A percentile compares a stretch with the other conserved stretches of the same genome.
phyloP scores from a whole-genome alignment of 2,888 invertebrate species.

The Andrena fulva region DNA sequence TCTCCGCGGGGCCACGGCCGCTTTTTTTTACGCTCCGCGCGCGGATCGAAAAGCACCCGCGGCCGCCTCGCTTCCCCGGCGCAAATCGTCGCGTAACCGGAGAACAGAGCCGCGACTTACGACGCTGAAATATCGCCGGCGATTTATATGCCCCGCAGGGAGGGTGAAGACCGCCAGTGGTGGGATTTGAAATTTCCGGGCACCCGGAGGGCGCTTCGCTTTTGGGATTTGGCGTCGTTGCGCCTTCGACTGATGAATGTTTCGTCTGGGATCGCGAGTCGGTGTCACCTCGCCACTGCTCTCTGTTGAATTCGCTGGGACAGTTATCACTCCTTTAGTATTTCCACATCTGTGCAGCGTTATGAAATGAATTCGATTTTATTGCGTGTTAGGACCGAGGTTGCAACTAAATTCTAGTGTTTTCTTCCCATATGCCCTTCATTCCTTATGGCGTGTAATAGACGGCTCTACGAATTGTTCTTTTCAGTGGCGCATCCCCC shows the following conservation, averaged over 20 bases:
- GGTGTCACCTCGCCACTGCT: neutral
- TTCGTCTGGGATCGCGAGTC: neutral
- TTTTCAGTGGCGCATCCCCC: too few species aligned
- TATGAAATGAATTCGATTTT: too few species aligned
- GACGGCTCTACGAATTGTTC: too few species aligned
- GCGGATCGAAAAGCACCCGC: neutral
- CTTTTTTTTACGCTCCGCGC: neutral
- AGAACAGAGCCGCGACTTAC: constrained; percentile 49
- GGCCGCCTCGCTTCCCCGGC: neutral
- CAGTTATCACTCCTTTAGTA: neutral
- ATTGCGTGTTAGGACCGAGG: too few species aligned
- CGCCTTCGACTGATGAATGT: neutral
- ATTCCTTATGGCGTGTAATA: too few species aligned
- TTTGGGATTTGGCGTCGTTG: neutral
- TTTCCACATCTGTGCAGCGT: too few species aligned
- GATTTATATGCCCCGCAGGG: constrained; percentile 72
- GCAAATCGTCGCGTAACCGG: constrained; percentile 19
- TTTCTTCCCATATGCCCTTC: too few species aligned
- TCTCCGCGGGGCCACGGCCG: neutral
- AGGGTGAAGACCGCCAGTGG: constrained; percentile 14
- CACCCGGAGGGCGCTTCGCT: neutral
- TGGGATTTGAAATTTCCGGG: neutral
- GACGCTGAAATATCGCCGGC: constrained; percentile 75
- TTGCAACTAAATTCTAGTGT: too few species aligned
- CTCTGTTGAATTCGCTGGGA: neutral